phyloP scores from a whole-genome alignment of 2,888 invertebrate genomes.

The Anarsia innoxiella region DNA sequence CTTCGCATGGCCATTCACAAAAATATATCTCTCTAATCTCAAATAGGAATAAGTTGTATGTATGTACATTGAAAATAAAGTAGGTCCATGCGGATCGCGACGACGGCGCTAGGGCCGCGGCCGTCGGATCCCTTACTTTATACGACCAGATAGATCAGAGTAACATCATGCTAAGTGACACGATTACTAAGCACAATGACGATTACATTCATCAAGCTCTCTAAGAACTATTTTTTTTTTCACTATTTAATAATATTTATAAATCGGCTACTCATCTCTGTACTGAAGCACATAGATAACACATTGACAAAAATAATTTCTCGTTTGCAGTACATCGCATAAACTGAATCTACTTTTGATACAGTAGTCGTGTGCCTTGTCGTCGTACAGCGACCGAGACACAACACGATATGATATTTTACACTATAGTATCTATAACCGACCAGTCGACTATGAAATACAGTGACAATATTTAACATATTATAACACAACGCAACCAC shows the following conservation, averaged over 20 bases:
- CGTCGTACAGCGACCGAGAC: too few relatives aligned
- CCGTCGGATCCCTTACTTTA: slow-evolving; percentile 35
- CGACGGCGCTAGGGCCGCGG: slow-evolving; percentile 6
- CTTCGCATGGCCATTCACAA: slow-evolving; percentile 37
- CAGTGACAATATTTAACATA: slow-evolving; percentile 38
- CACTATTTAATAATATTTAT: slow-evolving; percentile 57
- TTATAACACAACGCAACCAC: slow-evolving; percentile 59
- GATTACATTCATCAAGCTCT: slow-evolving; percentile 71
- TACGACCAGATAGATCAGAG: slow-evolving; percentile 51
- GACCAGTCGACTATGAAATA: slow-evolving; percentile 10
- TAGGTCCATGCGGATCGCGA: slow-evolving; percentile 21
- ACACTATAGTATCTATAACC: too few relatives aligned
- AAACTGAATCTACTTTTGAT: slow-evolving; percentile 11
- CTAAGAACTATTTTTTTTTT: slow-evolving; percentile 56
- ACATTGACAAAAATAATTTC: slow-evolving; percentile 49
- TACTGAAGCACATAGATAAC: slow-evolving; percentile 66
- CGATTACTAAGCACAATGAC: slow-evolving; percentile 73
- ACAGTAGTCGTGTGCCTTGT: too few relatives aligned
- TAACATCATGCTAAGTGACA: slow-evolving; percentile 64
- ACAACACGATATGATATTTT: too few relatives aligned
- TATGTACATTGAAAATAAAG: slow-evolving; percentile 29
- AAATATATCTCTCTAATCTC: slow-evolving; percentile 45
- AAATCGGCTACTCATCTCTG: slow-evolving; percentile 65
- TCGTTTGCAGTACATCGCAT: slow-evolving; percentile 16
- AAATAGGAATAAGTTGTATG: slow-evolving; percentile 39